A percentile compares a stretch with the other conserved stretches of the same genome.
These are phyloP conservation scores for Pseudotriccus pelzelni DNA, from an alignment of 2,797 vertebrate genomes.

Conservation along the genomic window DNA sequence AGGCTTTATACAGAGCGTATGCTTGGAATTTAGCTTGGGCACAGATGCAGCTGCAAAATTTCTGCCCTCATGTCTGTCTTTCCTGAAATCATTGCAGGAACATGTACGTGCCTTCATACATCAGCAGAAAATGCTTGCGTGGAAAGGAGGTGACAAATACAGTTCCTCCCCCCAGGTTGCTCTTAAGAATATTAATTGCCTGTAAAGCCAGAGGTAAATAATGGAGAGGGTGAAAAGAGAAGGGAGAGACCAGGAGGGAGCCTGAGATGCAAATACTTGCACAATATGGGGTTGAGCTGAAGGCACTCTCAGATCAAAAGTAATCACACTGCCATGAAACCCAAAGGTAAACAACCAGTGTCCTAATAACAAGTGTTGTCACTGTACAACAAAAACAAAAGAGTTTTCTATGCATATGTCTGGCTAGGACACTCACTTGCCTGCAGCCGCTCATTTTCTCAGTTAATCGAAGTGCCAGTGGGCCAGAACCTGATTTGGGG, in stretches of 20 bases:
- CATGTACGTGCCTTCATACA: neutral
- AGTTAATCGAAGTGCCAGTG: neutral
- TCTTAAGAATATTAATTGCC: neutral
- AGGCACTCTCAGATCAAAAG: neutral
- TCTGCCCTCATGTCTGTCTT: neutral
- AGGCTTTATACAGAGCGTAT: neutral
- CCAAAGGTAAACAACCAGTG: neutral
- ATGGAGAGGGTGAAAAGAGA: neutral
- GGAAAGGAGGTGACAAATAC: neutral
- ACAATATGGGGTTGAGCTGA: neutral
- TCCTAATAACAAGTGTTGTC: neutral
- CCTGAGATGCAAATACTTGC: neutral
- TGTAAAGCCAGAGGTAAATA: neutral
- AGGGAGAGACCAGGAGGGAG: neutral
- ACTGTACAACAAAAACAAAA: neutral
- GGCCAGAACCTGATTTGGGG: neutral
- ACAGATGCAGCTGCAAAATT: neutral
- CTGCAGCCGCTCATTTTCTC: neutral
- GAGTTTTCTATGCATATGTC: neutral
- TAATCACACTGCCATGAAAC: neutral
- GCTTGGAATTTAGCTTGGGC: neutral
- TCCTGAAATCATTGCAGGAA: neutral
- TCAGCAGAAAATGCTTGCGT: neutral
- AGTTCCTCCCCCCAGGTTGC: neutral
- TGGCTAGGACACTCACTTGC: neutral